phyloP scores from a whole-genome alignment of 2,113 vertebrate genomes.

The Brachypodius melanocephalos region DNA sequence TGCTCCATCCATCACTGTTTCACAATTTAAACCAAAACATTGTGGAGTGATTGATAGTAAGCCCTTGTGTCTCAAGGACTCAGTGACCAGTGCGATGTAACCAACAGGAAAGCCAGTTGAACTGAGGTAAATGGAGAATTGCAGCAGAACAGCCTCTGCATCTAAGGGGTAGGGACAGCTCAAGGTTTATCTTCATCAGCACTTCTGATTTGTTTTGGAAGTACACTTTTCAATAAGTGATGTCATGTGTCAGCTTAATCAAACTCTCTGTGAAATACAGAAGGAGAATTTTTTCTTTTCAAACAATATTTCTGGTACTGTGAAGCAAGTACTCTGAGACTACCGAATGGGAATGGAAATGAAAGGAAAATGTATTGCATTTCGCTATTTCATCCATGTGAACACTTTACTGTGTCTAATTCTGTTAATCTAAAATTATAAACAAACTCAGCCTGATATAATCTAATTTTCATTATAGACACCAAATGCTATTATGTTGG shows the following conservation, averaged over 20 bases:
- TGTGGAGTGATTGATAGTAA: neutral
- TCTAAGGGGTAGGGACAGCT: neutral
- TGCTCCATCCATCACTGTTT: neutral
- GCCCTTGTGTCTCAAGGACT: neutral
- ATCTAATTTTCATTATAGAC: slow-evolving; percentile 21
- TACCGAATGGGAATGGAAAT: neutral
- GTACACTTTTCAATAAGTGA: neutral
- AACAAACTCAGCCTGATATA: slow-evolving; percentile 16
- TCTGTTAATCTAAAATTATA: slow-evolving; percentile 30
- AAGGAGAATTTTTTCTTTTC: neutral
- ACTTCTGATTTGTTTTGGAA: neutral
- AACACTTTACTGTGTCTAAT: neutral
- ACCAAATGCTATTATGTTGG: slow-evolving; percentile 18
- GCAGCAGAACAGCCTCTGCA: neutral
- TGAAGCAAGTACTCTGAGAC: neutral
- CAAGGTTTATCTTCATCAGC: neutral
- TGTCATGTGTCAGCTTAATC: neutral
- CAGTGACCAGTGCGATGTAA: neutral
- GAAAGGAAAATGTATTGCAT: neutral
- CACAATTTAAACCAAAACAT: neutral
- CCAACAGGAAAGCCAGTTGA: neutral
- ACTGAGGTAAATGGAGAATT: neutral
- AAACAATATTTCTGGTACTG: neutral
- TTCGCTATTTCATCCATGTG: neutral
- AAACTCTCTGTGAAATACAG: neutral